Conservation (phyloP, 2,888 invertebrate genomes). For the Thymelicus sylvestris region DNA sequence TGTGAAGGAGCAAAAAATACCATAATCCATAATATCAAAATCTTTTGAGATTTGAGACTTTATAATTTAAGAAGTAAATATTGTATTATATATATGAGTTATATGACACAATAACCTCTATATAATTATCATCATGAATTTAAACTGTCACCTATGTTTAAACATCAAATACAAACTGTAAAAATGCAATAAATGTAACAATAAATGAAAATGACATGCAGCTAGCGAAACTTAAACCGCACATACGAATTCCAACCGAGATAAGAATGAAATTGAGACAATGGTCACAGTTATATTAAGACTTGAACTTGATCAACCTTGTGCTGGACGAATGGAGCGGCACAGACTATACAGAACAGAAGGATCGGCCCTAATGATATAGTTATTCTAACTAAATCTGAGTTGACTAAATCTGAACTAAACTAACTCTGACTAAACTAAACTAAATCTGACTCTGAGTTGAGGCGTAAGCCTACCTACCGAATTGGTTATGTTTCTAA, state of each 20-base stretch:
- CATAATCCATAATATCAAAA: too few species aligned
- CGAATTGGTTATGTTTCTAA: too few species aligned
- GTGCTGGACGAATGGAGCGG: slow-evolving; percentile 14
- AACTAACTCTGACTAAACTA: too few species aligned
- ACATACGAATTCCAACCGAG: slow-evolving; percentile 20
- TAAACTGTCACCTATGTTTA: not conserved
- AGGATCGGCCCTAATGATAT: not conserved
- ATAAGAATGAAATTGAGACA: slow-evolving; percentile 31
- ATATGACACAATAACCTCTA: too few species aligned
- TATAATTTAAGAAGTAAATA: too few species aligned
- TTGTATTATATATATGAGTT: too few species aligned
- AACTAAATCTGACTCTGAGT: too few species aligned
- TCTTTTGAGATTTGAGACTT: too few species aligned
- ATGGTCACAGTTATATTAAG: slow-evolving; percentile 35
- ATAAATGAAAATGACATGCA: not conserved
- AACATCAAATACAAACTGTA: not conserved
- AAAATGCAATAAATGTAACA: slow-evolving; percentile 2
- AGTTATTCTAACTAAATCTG: too few species aligned
- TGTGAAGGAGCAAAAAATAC: too few species aligned
- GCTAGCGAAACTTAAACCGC: not conserved
- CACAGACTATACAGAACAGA: not conserved
- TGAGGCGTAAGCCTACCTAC: too few species aligned
- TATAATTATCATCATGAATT: not conserved
- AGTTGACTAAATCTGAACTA: too few species aligned
- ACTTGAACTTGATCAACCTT: slow-evolving; percentile 37